These are phyloP conservation scores for Hystrix cristata DNA, from an alignment of 2,113 vertebrate species.

Conservation along the genomic window DNA sequence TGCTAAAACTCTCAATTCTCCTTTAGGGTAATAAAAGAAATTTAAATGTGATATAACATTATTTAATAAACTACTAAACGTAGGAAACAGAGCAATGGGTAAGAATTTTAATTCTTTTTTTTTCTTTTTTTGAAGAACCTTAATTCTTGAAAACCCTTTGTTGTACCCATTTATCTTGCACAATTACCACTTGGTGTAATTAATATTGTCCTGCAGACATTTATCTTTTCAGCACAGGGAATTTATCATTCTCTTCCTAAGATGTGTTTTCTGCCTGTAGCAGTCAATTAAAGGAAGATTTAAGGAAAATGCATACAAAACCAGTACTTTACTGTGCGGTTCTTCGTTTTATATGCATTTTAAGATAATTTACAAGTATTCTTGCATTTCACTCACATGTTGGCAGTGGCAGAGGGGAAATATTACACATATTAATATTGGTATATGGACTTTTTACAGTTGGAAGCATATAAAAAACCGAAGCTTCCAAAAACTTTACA, in stretches of 20 bases:
- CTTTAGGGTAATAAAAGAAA: constrained; percentile 29
- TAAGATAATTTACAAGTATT: background rate
- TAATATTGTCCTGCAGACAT: constrained; percentile 38
- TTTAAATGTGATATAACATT: constrained; percentile 70
- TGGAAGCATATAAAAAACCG: background rate
- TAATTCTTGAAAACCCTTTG: constrained; percentile 65
- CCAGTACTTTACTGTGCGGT: background rate
- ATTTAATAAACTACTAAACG: constrained; percentile 80
- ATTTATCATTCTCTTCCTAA: constrained; percentile 34
- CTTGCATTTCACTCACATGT: background rate
- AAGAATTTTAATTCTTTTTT: constrained; percentile 62
- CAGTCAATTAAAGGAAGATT: constrained; percentile 56
- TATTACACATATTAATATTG: background rate
- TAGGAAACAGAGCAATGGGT: constrained; percentile 49
- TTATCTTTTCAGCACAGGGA: constrained; percentile 62
- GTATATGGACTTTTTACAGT: background rate
- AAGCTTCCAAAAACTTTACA: background rate
- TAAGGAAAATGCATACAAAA: background rate
- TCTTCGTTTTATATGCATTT: constrained; percentile 40
- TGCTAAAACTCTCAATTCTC: constrained; percentile 62
- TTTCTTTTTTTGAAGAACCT: background rate
- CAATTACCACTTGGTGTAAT: constrained; percentile 68
- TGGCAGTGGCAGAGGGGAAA: background rate
- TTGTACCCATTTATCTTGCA: constrained; percentile 45
- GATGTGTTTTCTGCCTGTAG: background rate